Evolutionary conservation across 2,888 invertebrate species (phyloP).

Genomic region (Gasteruption jaculator): DNA sequence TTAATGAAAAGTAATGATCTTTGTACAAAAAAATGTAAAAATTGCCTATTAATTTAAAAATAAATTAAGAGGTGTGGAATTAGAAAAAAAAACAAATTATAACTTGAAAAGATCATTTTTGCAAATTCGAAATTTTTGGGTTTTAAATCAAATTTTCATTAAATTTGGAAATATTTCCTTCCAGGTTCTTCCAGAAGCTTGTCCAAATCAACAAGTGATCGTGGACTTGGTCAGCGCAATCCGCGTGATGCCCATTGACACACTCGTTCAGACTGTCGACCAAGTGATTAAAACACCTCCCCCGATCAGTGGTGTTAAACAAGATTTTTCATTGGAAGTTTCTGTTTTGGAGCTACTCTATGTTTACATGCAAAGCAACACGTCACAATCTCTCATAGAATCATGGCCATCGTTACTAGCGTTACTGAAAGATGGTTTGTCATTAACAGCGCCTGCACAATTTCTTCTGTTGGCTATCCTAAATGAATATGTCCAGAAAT

Average conservation of each 20-base stretch:
- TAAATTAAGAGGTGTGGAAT: background rate
- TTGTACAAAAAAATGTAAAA: background rate
- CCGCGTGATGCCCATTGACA: conserved; percentile 79
- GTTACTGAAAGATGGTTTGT: conserved; percentile 71
- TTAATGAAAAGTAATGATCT: no score
- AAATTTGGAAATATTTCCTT: conserved; percentile 22
- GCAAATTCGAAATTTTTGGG: conserved; percentile 5
- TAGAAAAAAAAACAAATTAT: conserved; percentile 20
- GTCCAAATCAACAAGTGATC: conserved; percentile 67
- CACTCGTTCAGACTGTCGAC: conserved; percentile 75
- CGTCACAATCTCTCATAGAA: conserved; percentile 67
- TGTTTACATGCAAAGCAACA: conserved; percentile 64
- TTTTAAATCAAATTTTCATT: no score
- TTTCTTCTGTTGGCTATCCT: conserved; percentile 75
- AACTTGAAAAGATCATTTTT: conserved; percentile 5
- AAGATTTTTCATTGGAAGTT: conserved; percentile 67
- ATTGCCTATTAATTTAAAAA: background rate
- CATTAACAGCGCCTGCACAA: conserved; percentile 70
- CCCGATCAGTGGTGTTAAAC: conserved; percentile 58
- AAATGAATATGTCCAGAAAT: conserved; percentile 78
- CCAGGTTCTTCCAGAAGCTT: conserved; percentile 62
- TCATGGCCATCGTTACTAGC: conserved; percentile 73
- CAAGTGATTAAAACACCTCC: conserved; percentile 78
- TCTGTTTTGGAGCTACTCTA: conserved; percentile 79
- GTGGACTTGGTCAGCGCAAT: conserved; percentile 77